A percentile compares a stretch with the other conserved stretches of the same genome.
These are phyloP conservation scores for Buceros bicornis DNA, from an alignment of 2,797 vertebrate genomes.

Conservation along the genomic window DNA sequence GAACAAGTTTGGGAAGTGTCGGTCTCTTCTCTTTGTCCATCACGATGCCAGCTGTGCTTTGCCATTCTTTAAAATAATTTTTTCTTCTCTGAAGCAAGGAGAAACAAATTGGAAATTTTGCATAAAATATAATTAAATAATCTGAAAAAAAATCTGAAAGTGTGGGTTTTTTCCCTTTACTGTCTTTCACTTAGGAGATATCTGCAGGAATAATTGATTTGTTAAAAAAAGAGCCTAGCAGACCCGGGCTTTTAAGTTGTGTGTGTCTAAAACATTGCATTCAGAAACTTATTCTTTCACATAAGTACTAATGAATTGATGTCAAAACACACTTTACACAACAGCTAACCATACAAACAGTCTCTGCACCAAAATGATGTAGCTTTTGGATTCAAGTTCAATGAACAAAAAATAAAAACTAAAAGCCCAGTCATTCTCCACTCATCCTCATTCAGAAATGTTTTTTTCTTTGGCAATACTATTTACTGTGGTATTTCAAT, in stretches of 20 bases:
- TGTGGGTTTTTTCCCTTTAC: neutral
- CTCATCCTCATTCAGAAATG: neutral
- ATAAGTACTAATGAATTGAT: neutral
- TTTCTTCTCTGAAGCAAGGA: neutral
- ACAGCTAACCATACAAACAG: neutral
- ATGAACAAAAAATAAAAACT: neutral
- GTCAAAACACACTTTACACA: neutral
- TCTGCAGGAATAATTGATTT: neutral
- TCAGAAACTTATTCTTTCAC: neutral
- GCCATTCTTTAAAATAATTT: neutral
- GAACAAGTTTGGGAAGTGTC: accelerated
- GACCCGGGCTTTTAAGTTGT: neutral
- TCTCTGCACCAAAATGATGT: neutral
- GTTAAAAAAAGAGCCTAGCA: neutral
- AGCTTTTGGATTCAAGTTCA: neutral
- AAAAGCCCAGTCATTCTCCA: neutral
- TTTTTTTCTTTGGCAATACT: neutral
- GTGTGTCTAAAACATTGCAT: neutral
- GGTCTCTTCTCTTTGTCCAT: neutral
- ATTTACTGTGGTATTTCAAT: neutral
- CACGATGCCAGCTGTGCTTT: neutral
- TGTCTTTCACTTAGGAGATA: neutral
- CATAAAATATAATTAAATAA: neutral
- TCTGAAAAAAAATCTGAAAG: neutral
- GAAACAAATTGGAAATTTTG: neutral